A percentile compares a stretch with the other conserved stretches of the same genome.
Evolutionary conservation across 1,140 invertebrate species (phyloP).

Genomic region (Muscidifurax raptorellus): DNA sequence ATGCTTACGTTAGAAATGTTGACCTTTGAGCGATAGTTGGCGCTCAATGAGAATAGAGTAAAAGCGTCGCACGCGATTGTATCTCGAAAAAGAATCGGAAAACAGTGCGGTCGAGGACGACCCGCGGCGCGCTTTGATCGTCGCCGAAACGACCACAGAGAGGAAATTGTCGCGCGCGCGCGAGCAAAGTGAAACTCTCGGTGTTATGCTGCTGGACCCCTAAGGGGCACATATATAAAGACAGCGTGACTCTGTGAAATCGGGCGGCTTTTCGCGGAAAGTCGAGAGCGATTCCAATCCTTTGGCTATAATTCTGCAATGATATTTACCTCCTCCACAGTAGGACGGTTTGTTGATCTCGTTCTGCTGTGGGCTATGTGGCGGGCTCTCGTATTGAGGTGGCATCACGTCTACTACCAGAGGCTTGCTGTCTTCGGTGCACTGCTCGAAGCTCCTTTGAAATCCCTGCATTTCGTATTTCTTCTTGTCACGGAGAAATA

Average conservation of each 20-base stretch:
- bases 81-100: not conserved
- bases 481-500: not conserved
- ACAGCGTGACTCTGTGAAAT: not conserved
- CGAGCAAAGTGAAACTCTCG: not conserved
- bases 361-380: conserved; percentile 54
- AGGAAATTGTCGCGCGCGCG: conserved; percentile 1
- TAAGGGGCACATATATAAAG: too few relatives aligned
- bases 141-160: not conserved
- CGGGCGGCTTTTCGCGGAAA: not conserved
- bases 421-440: conserved; percentile 61
- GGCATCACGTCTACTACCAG: conserved; percentile 65
- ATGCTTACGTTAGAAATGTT: not conserved
- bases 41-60: not conserved
- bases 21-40: not conserved
- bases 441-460: conserved; percentile 61
- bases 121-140: not conserved
- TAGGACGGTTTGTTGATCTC: not conserved
- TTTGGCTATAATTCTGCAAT: not conserved
- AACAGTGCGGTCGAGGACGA: not conserved
- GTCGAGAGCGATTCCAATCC: not conserved
- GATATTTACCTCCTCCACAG: conserved; percentile 56
- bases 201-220: not conserved
- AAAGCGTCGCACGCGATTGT: not conserved
- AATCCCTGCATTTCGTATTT: conserved; percentile 60
- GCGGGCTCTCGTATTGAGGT: conserved; percentile 60